Evolutionary conservation across 1,140 invertebrate species (phyloP), one percentile per base, ranked within the genome.

Genomic region (Cataglyphis hispanica): DNA sequence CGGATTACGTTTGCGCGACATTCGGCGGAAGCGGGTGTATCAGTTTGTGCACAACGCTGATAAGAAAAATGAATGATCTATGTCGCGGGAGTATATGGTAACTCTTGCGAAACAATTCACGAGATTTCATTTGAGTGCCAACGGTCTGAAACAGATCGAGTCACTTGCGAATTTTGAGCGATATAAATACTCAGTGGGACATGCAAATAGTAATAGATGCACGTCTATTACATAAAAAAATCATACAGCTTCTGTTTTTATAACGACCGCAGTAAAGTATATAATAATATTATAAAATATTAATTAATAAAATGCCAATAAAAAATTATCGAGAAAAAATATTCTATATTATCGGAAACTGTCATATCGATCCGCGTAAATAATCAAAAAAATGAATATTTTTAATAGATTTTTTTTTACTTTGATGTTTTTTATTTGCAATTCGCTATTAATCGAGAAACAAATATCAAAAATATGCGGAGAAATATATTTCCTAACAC

Each of bases 1-100:
- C 53, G 78, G 78, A 83, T 83, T 83, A 83, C 78, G 40, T 80
- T 80, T 80, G 43, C 37, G 78, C 78, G 78, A 81, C 7, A 34
- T 40, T 81, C 50, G 25, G 7, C 66, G 78, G 53, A 83, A 83
- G 78, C 67, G 67, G 25, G 43, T 83, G 53, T 74, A 83, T 83
- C 78, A 72, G 78, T 53, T 83, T 83, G 78, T 83, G 78, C 67
- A 27, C 37, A 67, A 60, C 37, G 67, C 67, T 83, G 78, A 83
- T 83, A 83, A 83, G 78, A 74, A 83, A 83, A 83, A 83, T 46
- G 78, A 60, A 74, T 83, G 78, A 83, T 83, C 66, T 43, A 46
- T 53, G 11, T 58, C 19, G 76, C 31, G 43, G 16, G 19, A 40
- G 27, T 46, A 6, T 27, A 40, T 22, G 64, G 25, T 56, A 40